phyloP scores from a whole-genome alignment of 2,888 invertebrate genomes.

The Folsomia candida region DNA sequence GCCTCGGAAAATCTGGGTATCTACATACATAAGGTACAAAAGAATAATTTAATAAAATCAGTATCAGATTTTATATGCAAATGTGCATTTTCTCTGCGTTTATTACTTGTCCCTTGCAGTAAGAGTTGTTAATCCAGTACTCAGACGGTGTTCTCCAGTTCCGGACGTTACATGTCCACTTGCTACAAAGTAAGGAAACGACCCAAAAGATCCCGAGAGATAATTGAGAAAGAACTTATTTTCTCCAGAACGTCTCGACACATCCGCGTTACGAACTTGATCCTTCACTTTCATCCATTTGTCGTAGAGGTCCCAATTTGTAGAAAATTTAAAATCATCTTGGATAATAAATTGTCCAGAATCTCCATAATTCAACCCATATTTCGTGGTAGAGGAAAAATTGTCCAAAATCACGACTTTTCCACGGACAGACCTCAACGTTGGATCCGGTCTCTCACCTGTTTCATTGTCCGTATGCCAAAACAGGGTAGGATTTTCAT shows the following conservation, averaged over 20 bases:
- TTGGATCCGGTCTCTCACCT: background rate
- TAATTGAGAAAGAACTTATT: background rate
- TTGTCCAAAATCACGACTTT: conserved; percentile 3
- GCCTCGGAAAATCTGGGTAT: conserved; percentile 4
- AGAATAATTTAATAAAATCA: too few relatives aligned
- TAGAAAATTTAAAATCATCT: conserved; percentile 6
- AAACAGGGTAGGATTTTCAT: background rate
- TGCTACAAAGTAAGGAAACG: conserved; percentile 10
- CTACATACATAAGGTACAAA: background rate
- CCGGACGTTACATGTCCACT: conserved; percentile 7
- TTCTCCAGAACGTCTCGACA: background rate
- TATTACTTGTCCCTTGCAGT: background rate
- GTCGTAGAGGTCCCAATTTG: conserved; percentile 11
- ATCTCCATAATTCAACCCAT: conserved; percentile 3
- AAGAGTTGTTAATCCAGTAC: background rate
- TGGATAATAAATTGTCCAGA: background rate
- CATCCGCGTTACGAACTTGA: background rate
- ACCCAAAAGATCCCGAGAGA: background rate
- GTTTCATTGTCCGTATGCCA: background rate
- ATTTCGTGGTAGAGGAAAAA: background rate
- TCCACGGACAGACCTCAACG: background rate
- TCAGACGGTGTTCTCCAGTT: background rate
- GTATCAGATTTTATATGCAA: background rate
- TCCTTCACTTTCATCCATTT: background rate
- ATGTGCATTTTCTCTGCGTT: background rate